These are phyloP conservation scores for Hydrozoanthus gracilis DNA, from an alignment of 92 coral and sea anemone genomes.

Conservation along the genomic window DNA sequence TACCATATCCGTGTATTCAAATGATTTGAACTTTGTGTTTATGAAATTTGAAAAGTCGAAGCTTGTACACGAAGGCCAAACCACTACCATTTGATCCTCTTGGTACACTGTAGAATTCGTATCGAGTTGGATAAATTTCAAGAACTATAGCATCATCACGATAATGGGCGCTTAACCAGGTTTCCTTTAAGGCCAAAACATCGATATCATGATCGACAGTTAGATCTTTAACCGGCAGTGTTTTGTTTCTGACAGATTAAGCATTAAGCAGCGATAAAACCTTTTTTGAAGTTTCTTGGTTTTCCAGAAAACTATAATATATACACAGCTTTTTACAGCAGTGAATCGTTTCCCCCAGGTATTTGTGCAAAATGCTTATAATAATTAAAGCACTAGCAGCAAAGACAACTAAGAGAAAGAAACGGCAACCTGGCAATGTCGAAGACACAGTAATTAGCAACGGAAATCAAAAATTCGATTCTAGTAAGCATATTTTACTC, in stretches of 20 bases:
- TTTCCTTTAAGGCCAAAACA: slow-evolving; percentile 28
- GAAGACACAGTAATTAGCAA: too few species aligned
- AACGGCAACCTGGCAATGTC: too few species aligned
- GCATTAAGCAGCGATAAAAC: slow-evolving; percentile 28
- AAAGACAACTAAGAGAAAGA: too few species aligned
- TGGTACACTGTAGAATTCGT: slow-evolving; percentile 27
- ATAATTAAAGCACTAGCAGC: too few species aligned
- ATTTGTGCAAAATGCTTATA: too few species aligned
- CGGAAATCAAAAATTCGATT: too few species aligned
- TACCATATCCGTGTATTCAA: slow-evolving; percentile 35
- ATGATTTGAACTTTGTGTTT: slow-evolving; percentile 36
- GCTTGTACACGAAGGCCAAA: slow-evolving; percentile 42
- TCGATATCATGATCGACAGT: slow-evolving; percentile 41
- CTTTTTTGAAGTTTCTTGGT: too few species aligned
- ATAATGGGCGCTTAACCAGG: slow-evolving; percentile 35
- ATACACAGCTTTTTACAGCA: too few species aligned
- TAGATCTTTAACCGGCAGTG: slow-evolving; percentile 35
- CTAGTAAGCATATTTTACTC: too few species aligned
- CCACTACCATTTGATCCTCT: slow-evolving; percentile 40
- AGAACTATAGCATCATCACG: slow-evolving; percentile 14
- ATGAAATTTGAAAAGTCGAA: slow-evolving; percentile 22
- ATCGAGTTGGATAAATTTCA: slow-evolving; percentile 34
- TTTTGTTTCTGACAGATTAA: slow-evolving; percentile 37
- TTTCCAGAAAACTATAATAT: too few species aligned
- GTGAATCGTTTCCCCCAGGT: too few species aligned